A percentile compares a stretch with the other conserved stretches of the same genome.
These are phyloP conservation scores for Hipparchia sbordonii DNA, from an alignment of 2,888 invertebrate genomes.

Conservation along the genomic window DNA sequence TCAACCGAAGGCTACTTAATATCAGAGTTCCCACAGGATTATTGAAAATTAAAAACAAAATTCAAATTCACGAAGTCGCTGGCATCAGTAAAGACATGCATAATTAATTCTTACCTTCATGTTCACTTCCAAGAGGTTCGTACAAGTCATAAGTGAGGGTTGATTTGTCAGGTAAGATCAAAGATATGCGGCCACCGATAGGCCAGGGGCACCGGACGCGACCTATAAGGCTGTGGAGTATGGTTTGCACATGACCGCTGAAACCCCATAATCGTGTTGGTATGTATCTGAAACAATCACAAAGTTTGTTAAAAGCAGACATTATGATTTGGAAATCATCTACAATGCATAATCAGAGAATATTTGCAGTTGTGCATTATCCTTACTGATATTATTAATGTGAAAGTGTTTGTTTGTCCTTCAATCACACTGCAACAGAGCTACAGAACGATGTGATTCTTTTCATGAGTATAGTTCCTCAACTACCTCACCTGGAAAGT, in stretches of 20 bases:
- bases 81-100: neutral
- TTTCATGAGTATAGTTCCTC: too few species aligned
- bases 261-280: slow-evolving; percentile 97
- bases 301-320: neutral
- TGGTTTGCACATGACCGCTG: slow-evolving; percentile 97
- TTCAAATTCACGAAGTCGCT: neutral
- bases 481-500: too few species aligned
- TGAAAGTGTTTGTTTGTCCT: too few species aligned
- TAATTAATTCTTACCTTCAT: slow-evolving; percentile 82
- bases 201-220: slow-evolving; percentile 95
- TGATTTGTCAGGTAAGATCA: slow-evolving; percentile 91
- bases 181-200: slow-evolving; percentile 90
- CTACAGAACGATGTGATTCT: too few species aligned
- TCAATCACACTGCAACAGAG: too few species aligned
- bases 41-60: too few species aligned
- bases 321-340: too few species aligned
- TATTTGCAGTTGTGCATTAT: too few species aligned
- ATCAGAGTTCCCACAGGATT: too few species aligned
- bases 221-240: slow-evolving; percentile 94
- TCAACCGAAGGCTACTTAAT: too few species aligned
- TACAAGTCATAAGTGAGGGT: slow-evolving; percentile 96
- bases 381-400: too few species aligned
- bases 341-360: too few species aligned
- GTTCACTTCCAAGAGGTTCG: slow-evolving; percentile 88
- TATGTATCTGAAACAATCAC: slow-evolving; percentile 86